Evolutionary conservation across 2,888 invertebrate species (phyloP).

Genomic region (Aspidiotus destructor): DNA sequence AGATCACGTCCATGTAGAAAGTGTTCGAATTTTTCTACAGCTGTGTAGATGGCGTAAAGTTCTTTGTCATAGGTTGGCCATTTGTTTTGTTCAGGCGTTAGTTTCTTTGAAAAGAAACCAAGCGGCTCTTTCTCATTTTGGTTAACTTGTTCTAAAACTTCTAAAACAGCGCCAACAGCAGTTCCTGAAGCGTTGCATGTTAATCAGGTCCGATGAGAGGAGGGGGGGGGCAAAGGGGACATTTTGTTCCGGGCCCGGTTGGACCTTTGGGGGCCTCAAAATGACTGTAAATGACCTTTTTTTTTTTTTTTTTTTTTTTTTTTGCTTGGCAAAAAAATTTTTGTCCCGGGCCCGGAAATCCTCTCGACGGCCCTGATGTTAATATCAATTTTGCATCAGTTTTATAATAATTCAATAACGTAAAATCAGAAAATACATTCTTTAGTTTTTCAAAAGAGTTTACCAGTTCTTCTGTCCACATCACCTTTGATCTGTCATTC

Average conservation of each 20-base stretch:
- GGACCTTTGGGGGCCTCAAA: no score
- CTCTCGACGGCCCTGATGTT: no score
- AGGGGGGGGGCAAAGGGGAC: no score
- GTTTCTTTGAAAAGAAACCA: no score
- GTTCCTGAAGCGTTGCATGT: constrained; percentile 8
- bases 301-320: no score
- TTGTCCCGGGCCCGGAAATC: no score
- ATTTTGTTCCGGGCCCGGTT: no score
- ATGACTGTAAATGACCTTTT: no score
- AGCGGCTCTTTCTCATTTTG: background rate
- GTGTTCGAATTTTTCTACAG: constrained; percentile 28
- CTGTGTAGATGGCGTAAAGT: constrained; percentile 6
- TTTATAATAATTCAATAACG: background rate
- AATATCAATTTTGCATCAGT: no score
- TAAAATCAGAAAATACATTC: background rate
- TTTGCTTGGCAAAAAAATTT: no score
- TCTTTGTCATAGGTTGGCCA: constrained; percentile 1
- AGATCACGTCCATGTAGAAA: constrained; percentile 35
- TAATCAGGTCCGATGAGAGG: no score
- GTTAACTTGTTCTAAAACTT: constrained; percentile 1
- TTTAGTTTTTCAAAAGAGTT: background rate
- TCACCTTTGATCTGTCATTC: background rate
- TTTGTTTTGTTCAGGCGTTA: no score
- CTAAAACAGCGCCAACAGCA: background rate
- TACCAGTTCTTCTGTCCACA: background rate